These are phyloP conservation scores for Pegoplata infirma DNA, from an alignment of 2,888 invertebrate species.

Conservation along the genomic window DNA sequence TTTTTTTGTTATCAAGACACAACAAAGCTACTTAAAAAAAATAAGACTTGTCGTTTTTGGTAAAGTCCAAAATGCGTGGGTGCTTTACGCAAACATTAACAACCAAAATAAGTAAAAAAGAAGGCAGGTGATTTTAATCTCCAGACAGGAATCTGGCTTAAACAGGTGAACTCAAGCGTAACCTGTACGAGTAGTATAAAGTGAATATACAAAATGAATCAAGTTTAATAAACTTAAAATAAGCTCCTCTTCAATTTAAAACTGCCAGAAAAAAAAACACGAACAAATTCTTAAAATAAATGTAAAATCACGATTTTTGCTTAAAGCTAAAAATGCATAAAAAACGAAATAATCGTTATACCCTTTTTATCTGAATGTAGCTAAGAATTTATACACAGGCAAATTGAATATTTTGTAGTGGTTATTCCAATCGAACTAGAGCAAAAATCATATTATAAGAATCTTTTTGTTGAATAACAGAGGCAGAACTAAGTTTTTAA, in stretches of 20 bases:
- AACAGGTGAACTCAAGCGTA: conserved; percentile 72
- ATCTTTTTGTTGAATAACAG: conserved; percentile 35
- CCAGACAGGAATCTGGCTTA: conserved; percentile 75
- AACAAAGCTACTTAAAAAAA: conserved; percentile 50
- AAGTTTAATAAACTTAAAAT: conserved; percentile 59
- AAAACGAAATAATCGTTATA: conserved; percentile 34
- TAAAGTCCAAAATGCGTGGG: conserved; percentile 61
- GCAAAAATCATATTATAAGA: conserved; percentile 45
- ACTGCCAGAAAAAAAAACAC: not conserved
- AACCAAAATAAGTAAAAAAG: conserved; percentile 9
- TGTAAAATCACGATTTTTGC: conserved; percentile 66
- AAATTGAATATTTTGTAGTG: conserved; percentile 45
- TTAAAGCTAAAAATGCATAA: conserved; percentile 66
- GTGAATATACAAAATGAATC: conserved; percentile 19
- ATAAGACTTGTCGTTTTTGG: conserved; percentile 40
- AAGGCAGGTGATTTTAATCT: conserved; percentile 77
- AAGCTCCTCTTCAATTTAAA: conserved; percentile 53
- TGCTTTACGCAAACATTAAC: conserved; percentile 57
- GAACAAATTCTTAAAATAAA: conserved; percentile 55
- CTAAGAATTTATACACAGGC: conserved; percentile 27
- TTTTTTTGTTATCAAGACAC: conserved; percentile 14
- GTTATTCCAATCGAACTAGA: conserved; percentile 43
- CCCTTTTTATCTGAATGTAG: conserved; percentile 26
- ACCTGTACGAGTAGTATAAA: conserved; percentile 44
- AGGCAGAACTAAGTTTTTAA: conserved; percentile 19